Base-by-base conservation (phyloP, 2,797 vertebrate genomes). In the Acipenser ruthenus region DNA sequence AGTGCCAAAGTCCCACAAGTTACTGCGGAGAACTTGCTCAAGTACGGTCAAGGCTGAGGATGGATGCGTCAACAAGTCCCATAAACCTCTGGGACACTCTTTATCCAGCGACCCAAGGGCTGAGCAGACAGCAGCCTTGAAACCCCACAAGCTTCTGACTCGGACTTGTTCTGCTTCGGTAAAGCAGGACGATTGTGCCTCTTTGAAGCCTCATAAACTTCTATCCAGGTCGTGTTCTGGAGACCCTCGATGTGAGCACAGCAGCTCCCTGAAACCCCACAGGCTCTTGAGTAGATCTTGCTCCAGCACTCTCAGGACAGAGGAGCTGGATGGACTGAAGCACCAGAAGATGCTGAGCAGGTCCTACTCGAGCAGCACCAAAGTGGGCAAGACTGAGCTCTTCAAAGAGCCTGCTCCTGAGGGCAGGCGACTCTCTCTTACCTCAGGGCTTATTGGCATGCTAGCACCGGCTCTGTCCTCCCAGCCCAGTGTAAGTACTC, bases 401-500 rank as follows among this genome's bases (percentile, higher is more conserved):
- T 88, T 89, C 82, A 93, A 92, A 81, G 93, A 94, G 77, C 83
- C 88, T 65, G 81, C 60, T 60, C 77, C 79, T 71, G 93, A 94
- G 86, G 80, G 90, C 86, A 86, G 92, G 73, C 86, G 93, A 71
- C 91, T 93, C 84, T 94, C 93, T 80, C 92, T 94, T 83, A 93
- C 92, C 91, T 94, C 92, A 92, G 93, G 93, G 85, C 91, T 94
- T 79, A 93, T 94, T 72, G 92, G 92, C 84, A 94, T 94, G 82
- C 87, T 94, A 83, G 89, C 92, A 74, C 91, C 92, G 69, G 88
- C 93, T 62, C 88, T 92, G 72, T 88, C 90, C 72, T 76, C 87
- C 74, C 72, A 78, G 50, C 74, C 80, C 51, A 73, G 72, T 71
- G 83, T 85, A 72, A 76, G 70, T 70, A 59, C 8, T 8, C 2